Percentiles rank a stretch among this genome's conserved stretches.
These are phyloP conservation scores for Cyprinodon brontotheroides DNA, from an alignment of 2,113 vertebrate genomes.

Conservation along the genomic window DNA sequence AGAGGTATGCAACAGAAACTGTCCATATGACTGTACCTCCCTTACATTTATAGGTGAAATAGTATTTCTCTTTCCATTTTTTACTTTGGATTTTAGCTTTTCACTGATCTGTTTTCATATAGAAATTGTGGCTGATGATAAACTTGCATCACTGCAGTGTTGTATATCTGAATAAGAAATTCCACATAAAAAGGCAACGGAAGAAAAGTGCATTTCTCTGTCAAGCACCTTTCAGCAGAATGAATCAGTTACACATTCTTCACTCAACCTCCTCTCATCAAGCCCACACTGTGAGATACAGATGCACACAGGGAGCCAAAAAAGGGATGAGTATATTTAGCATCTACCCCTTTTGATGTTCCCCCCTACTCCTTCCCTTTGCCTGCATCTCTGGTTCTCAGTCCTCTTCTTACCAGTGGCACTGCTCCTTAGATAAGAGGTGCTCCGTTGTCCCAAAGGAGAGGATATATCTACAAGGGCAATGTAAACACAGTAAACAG, in stretches of 20 bases:
- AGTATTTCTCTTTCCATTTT: not conserved
- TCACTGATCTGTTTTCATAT: not conserved
- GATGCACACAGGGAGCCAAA: conserved; percentile 57
- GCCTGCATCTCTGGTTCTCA: conserved; percentile 26
- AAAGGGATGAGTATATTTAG: conserved; percentile 71
- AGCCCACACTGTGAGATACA: conserved; percentile 59
- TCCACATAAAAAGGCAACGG: conserved; percentile 20
- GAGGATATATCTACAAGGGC: conserved; percentile 52
- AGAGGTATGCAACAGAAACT: conserved; percentile 1
- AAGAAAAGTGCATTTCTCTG: conserved; percentile 8
- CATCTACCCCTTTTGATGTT: conserved; percentile 64
- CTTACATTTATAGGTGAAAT: conserved; percentile 9
- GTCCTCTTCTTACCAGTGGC: conserved; percentile 23
- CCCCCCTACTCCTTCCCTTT: conserved; percentile 21
- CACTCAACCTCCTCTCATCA: conserved; percentile 49
- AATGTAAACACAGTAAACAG: conserved; percentile 59
- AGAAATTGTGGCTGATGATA: not conserved
- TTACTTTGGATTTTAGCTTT: conserved; percentile 6
- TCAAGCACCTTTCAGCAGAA: conserved; percentile 36
- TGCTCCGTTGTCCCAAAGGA: conserved; percentile 39
- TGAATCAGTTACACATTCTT: conserved; percentile 39
- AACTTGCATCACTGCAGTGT: not conserved
- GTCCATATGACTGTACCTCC: not conserved
- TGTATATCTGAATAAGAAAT: conserved; percentile 42
- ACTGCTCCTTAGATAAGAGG: conserved; percentile 54